Conservation (phyloP, 2,888 invertebrate species). For the Carcina quercana region DNA sequence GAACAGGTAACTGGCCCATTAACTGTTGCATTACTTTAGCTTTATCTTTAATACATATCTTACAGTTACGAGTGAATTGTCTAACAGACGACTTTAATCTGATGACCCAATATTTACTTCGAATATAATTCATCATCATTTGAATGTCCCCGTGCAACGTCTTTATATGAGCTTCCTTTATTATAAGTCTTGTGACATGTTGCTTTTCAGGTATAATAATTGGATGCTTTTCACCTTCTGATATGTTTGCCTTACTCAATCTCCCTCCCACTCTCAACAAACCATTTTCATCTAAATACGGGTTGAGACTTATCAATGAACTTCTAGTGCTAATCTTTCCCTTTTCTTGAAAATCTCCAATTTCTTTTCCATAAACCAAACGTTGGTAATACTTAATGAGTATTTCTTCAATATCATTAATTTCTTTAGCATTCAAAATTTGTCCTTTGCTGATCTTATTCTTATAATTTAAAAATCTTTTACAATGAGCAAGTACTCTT, state of each 20-base stretch:
- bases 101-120: constrained; percentile 11
- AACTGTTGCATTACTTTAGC: not conserved
- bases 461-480: constrained; percentile 8
- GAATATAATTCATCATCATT: constrained; percentile 8
- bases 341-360: not conserved
- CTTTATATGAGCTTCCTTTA: constrained; percentile 2
- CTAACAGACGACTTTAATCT: constrained; percentile 1
- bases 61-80: not conserved
- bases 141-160: constrained; percentile 8
- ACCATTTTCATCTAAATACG: constrained; percentile 2
- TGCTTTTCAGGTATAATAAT: constrained; percentile 4
- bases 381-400: not conserved
- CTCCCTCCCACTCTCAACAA: constrained; percentile 8
- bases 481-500: constrained; percentile 12
- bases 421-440: not conserved
- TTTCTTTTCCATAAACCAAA: constrained; percentile 6
- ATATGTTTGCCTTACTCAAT: constrained; percentile 3
- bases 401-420: not conserved
- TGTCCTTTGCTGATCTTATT: constrained; percentile 4
- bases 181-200: not conserved
- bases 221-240: constrained; percentile 5
- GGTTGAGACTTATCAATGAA: constrained; percentile 1
- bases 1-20: constrained; percentile 11
- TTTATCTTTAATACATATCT: not conserved
- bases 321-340: constrained; percentile 1